Conservation (phyloP, 2,113 vertebrate species). For the Lepisosteus oculatus region DNA sequence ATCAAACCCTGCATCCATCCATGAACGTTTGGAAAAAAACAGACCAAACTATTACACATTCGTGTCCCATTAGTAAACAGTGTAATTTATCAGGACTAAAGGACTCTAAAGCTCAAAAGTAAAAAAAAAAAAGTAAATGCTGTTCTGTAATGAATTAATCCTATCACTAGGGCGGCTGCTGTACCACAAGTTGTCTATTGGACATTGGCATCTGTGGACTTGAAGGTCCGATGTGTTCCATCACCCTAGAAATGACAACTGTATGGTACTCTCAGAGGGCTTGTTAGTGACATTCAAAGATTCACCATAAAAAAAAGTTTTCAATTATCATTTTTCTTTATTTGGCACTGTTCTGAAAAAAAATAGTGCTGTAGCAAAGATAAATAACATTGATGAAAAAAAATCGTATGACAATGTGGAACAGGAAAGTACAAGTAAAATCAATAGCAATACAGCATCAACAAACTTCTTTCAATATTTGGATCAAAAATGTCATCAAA, state of each 20-base stretch:
- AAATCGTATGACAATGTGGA: constrained; percentile 21
- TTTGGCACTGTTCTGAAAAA: constrained; percentile 45
- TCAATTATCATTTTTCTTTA: constrained; percentile 34
- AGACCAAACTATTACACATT: no score
- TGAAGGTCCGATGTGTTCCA: background rate
- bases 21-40: no score
- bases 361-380: constrained; percentile 33
- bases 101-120: no score
- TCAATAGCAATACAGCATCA: background rate
- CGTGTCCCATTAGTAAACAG: no score
- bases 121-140: no score
- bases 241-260: no score
- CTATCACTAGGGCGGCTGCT: background rate
- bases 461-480: constrained; percentile 14
- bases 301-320: constrained; percentile 8
- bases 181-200: background rate
- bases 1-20: no score
- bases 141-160: background rate
- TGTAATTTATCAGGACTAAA: no score
- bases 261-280: background rate
- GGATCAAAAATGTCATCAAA: background rate
- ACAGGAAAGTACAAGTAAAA: background rate
- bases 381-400: constrained; percentile 43
- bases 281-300: constrained; percentile 23
- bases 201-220: background rate